These are phyloP conservation scores for Falco biarmicus DNA, from an alignment of 2,797 vertebrate genomes.

Conservation along the genomic window DNA sequence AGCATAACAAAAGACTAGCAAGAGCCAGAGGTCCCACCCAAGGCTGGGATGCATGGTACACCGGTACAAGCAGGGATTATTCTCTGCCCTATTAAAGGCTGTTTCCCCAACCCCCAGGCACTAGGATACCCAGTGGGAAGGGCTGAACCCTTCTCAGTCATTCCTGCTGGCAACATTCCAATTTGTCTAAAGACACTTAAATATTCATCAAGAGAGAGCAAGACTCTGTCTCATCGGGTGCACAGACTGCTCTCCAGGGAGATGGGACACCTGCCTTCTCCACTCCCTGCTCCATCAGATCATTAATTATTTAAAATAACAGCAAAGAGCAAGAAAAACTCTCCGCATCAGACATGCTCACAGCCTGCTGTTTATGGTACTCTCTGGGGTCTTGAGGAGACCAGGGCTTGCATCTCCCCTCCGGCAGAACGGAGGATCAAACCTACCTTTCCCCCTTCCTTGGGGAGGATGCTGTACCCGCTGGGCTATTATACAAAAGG, in stretches of 20 bases:
- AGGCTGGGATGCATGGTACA: background rate
- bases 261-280: conserved; percentile 53
- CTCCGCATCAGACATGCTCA: background rate
- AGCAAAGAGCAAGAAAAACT: conserved; percentile 47
- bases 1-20: background rate
- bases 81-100: background rate
- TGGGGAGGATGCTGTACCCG: background rate
- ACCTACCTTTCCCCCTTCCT: background rate
- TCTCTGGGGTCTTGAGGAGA: conserved; percentile 32
- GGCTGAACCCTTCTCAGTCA: conserved; percentile 35
- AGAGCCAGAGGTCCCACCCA: background rate
- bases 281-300: conserved; percentile 41
- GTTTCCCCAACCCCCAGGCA: conserved; percentile 1
- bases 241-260: conserved; percentile 48
- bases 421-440: conserved; percentile 38
- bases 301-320: conserved; percentile 70
- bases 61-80: background rate
- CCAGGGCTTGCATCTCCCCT: conserved; percentile 37
- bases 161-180: conserved; percentile 23
- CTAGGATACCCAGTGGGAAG: conserved; percentile 3
- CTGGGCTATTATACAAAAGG: background rate
- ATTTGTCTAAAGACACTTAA: conserved; percentile 57
- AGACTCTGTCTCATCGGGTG: background rate
- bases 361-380: background rate
- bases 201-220: conserved; percentile 60